Conservation (phyloP, 2,797 vertebrate species). For the Hippocampus kuda region DNA sequence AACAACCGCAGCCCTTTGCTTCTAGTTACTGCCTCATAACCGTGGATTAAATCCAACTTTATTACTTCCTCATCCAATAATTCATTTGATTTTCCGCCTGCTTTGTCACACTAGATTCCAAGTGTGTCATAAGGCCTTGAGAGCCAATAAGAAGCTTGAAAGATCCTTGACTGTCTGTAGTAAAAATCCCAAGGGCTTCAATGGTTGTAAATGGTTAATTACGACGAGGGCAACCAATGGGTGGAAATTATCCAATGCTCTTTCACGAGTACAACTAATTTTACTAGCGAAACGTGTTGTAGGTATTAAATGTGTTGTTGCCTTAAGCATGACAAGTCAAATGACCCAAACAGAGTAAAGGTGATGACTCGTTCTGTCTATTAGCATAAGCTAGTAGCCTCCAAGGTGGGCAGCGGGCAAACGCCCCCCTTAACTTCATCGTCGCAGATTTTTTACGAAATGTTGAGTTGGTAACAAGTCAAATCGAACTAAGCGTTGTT, state of each 20-base stretch:
- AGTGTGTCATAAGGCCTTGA: not conserved
- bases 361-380: slow-evolving; percentile 10
- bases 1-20: not conserved
- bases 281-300: not conserved
- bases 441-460: not conserved
- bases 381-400: slow-evolving; percentile 42
- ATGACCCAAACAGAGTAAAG: not conserved
- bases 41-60: not conserved
- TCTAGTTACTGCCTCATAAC: not conserved
- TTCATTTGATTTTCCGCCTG: not conserved
- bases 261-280: not conserved
- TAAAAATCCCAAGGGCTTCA: not conserved
- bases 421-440: not conserved
- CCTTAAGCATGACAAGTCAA: not conserved
- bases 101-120: not conserved
- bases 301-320: not conserved
- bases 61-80: not conserved
- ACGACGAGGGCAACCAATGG: not conserved
- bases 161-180: not conserved
- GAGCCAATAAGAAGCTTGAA: not conserved
- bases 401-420: slow-evolving; percentile 31
- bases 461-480: too few species aligned
- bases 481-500: not conserved
- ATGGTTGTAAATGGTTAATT: not conserved
- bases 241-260: not conserved